Percentiles rank a stretch among this genome's conserved stretches.
Conservation (phyloP, 1,140 invertebrate species). For the Lordiphosa stackelbergi region DNA sequence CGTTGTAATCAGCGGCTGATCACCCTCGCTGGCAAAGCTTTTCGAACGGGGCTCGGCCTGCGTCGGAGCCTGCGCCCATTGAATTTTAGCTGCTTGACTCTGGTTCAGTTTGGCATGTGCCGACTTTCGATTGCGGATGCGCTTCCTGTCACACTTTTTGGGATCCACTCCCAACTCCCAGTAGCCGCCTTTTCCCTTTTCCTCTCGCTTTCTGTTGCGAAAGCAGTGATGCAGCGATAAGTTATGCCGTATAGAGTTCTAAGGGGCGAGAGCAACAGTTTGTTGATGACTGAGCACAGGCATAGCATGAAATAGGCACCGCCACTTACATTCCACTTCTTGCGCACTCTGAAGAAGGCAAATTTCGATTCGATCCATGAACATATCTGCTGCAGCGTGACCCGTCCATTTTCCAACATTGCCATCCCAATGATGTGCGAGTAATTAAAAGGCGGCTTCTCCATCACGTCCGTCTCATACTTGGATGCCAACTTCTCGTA, state of each 20-base stretch:
- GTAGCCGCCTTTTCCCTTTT: conserved; percentile 75
- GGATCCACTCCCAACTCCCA: conserved; percentile 73
- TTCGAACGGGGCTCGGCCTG: neutral
- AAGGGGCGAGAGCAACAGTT: neutral
- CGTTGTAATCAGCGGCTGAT: neutral
- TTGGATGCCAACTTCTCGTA: conserved; percentile 56
- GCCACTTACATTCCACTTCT: conserved; percentile 75
- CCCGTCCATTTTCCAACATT: conserved; percentile 66
- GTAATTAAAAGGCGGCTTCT: conserved; percentile 75
- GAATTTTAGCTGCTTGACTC: neutral
- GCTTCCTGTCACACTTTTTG: conserved; percentile 68
- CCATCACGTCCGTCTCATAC: conserved; percentile 57
- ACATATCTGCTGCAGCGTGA: conserved; percentile 74
- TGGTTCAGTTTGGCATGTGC: conserved; percentile 18
- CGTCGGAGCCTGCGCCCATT: neutral
- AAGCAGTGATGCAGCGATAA: conserved; percentile 74
- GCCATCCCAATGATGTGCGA: conserved; percentile 76
- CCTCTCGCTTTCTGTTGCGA: conserved; percentile 70
- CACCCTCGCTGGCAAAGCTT: neutral
- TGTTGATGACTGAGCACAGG: neutral
- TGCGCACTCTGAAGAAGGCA: conserved; percentile 67
- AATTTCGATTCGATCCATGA: conserved; percentile 75
- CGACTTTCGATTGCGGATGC: conserved; percentile 67
- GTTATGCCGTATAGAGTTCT: conserved; percentile 76
- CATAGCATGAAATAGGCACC: neutral